Evolutionary conservation across 2,888 invertebrate genomes (phyloP), one percentile per base, ranked within the genome.

Genomic region (Eilema griseolum): DNA sequence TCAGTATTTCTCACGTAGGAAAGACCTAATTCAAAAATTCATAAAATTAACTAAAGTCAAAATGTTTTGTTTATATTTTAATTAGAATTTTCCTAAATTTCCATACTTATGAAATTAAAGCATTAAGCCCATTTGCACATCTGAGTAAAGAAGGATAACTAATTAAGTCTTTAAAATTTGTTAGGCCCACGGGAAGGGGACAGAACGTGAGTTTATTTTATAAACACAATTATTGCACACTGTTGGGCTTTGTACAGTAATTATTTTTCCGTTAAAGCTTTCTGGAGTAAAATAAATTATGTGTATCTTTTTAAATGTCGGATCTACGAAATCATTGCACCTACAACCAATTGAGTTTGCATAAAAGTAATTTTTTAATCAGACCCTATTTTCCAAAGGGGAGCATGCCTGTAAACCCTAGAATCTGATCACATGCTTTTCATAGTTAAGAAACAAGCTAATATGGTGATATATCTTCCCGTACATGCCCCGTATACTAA

Each of bases 121-220:
- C 71, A 65, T 65, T 41, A 63, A 63, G 69, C 69, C 63, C 69
- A 69, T 64, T 68, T 57, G 28, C 65, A 66, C 68, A 64, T 68
- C 65, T 61, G 66, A 65, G 59, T 61, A 65, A 66, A 71, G 65
- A 66, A 66, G 61, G 57, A 65, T 67, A 67, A 71, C 60, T 71
- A 71, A 71, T 71, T 71, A 71, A 71, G 68, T 71, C 65, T 61
- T 68, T 66, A 68, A 71, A 68, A 68, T 71, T 71, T 68, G 68
- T 71, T 66, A 57, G 66, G 57, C 68, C 67, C 68, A 26, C 65
- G 68, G 65, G 68, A 61, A 61, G 46, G 56, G 66, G 60, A 67
- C 64, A 56, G 65, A 66, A 66, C 71, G 68, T 71, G 71, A 71
- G 65, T 71, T 71, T 61, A 65, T 68, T 71, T 16, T 41, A 23